phyloP scores from a whole-genome alignment of 2,888 invertebrate species.

The Phorcus lineatus region DNA sequence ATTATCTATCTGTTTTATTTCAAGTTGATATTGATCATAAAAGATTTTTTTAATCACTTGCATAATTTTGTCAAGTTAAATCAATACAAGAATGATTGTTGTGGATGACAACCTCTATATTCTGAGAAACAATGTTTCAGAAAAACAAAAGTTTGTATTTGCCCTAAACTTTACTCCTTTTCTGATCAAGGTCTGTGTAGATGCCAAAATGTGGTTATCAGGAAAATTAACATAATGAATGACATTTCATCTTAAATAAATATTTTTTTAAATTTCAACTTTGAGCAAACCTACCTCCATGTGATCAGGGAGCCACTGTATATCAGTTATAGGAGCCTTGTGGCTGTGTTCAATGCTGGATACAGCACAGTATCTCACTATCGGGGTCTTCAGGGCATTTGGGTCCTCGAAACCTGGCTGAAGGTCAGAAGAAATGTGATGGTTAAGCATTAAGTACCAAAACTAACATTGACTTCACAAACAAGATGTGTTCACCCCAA shows the following conservation, averaged over 20 bases:
- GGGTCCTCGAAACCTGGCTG: conserved; percentile 75
- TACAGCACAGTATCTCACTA: conserved; percentile 74
- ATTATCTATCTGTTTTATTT: no score
- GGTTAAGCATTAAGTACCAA: neutral
- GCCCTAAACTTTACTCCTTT: no score
- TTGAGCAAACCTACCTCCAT: conserved; percentile 65
- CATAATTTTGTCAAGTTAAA: no score
- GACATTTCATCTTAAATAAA: neutral
- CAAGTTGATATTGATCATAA: no score
- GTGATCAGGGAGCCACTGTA: conserved; percentile 75
- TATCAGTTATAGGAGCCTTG: conserved; percentile 72
- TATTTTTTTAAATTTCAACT: neutral
- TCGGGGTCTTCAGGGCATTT: conserved; percentile 73
- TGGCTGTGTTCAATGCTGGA: conserved; percentile 75
- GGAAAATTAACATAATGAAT: no score
- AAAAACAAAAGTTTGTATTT: no score
- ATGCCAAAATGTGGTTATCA: no score
- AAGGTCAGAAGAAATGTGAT: conserved; percentile 3
- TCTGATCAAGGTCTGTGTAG: no score
- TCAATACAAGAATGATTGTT: no score
- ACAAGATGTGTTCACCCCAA: neutral
- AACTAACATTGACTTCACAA: neutral
- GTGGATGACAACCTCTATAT: no score
- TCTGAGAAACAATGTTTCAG: no score
- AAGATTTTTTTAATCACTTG: no score